Evolutionary conservation across 2,888 invertebrate genomes (phyloP), one percentile per base, ranked within the genome.

Genomic region (Ganaspis brasiliensis): DNA sequence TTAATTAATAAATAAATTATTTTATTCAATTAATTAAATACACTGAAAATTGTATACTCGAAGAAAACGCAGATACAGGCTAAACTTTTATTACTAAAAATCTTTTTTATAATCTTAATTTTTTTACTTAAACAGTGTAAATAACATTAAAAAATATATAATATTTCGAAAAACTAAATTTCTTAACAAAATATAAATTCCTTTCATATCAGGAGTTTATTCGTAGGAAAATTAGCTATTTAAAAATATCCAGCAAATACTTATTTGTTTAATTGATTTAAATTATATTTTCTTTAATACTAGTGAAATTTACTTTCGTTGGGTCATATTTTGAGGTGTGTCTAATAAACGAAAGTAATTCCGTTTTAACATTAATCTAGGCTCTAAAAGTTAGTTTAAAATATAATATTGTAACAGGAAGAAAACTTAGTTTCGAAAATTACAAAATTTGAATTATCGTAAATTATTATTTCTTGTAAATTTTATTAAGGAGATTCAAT

Each of bases 261-360:
- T 52, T 52, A 8, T 19, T 52, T 52, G 35, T 19, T 37, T 19
- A 63, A 14, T 67, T n/a, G 12, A 67, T 14, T 67, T 9, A 12
- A 37, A 21, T 21, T 40, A 19, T 37, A 16, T 63, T 76, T 72
- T 72, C 4, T 52, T 19, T 52, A 52, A 71, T 78, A 52, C 72
- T 76, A 79, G 67, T 71, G 61, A 67, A 72, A 16, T 57, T 72
- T 57, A 63, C 61, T 59, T 35, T 52, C 67, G 45, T 74, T 76
- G 26, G 26, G 19, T 19, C 19, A 19, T 16, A 19, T 52, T 19
- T 19, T 52, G 9, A n/a, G 8, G 16, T 9, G 52, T 19, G 16
- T 9, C 9, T 19, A 45, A 45, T 4, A 4, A 19, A 52, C 52
- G 52, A 52, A 52, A 52, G 49, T 49, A 49, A 49, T 49, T 49